These are phyloP conservation scores for Esox masquinongy DNA, from an alignment of 2,797 vertebrate species.

Conservation along the genomic window DNA sequence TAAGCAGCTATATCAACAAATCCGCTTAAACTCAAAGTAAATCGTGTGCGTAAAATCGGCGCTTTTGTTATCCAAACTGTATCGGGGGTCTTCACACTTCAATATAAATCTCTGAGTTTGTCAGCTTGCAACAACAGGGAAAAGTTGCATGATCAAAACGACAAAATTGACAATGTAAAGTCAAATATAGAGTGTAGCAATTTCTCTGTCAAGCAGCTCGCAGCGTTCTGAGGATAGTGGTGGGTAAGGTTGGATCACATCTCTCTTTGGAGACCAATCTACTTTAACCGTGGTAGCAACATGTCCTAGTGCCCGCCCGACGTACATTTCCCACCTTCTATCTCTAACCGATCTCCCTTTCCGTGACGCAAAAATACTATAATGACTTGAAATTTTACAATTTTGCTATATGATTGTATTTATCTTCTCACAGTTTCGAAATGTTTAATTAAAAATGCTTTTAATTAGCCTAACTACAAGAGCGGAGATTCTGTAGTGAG, in stretches of 20 bases:
- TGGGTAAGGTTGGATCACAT: slow-evolving; percentile 18
- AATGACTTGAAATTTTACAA: neutral
- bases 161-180: neutral
- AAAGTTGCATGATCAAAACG: neutral
- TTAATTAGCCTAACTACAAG: neutral
- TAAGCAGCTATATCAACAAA: neutral
- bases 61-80: neutral
- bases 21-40: neutral
- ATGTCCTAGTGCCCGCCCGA: slow-evolving; percentile 42
- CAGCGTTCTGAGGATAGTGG: slow-evolving; percentile 31
- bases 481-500: neutral
- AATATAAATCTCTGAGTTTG: neutral
- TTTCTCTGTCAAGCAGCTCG: slow-evolving; percentile 10
- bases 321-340: neutral
- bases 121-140: neutral
- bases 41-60: slow-evolving; percentile 26
- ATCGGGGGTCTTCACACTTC: neutral
- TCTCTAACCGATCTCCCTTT: neutral
- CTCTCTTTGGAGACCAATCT: slow-evolving; percentile 13
- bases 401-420: neutral
- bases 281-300: slow-evolving; percentile 14
- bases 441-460: neutral
- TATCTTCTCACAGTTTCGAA: neutral
- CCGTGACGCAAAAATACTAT: neutral
- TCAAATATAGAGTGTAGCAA: slow-evolving; percentile 2